A percentile compares a stretch with the other conserved stretches of the same genome.
Evolutionary conservation across 37 sponge, comb jelly and placozoan species (phyloP).

Genomic region (Petrosia ficiformis): DNA sequence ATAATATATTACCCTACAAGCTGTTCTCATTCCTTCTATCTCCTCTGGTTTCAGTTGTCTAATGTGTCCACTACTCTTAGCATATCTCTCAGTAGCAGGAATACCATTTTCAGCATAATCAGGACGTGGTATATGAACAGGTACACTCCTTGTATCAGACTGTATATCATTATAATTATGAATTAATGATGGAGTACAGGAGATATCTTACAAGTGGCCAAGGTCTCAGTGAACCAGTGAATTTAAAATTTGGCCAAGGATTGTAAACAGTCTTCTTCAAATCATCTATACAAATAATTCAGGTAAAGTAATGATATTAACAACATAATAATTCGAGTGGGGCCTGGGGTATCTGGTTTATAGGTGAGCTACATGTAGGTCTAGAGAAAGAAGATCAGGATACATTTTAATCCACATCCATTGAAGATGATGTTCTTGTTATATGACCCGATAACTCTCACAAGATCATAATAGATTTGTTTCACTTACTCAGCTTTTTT

Average conservation of each 20-base stretch:
- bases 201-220: conserved; percentile 37
- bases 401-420: too few species aligned
- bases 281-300: too few species aligned
- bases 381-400: too few species aligned
- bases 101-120: conserved; percentile 82
- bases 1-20: conserved; percentile 43
- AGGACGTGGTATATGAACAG: conserved; percentile 61
- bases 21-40: conserved; percentile 68
- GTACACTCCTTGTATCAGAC: conserved; percentile 55
- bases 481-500: conserved; percentile 22
- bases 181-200: conserved; percentile 1
- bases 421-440: not conserved
- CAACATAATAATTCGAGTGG: too few species aligned
- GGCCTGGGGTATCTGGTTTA: too few species aligned
- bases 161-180: not conserved
- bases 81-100: conserved; percentile 72
- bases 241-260: conserved; percentile 83
- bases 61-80: conserved; percentile 52
- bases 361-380: too few species aligned
- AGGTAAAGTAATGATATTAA: too few species aligned
- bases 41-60: conserved; percentile 66
- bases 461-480: not conserved
- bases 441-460: not conserved
- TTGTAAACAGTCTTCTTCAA: conserved; percentile 31
- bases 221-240: conserved; percentile 81